A percentile compares a stretch with the other conserved stretches of the same genome.
phyloP scores from a whole-genome alignment of 2,113 vertebrate species.

The Sylvilagus bachmani region DNA sequence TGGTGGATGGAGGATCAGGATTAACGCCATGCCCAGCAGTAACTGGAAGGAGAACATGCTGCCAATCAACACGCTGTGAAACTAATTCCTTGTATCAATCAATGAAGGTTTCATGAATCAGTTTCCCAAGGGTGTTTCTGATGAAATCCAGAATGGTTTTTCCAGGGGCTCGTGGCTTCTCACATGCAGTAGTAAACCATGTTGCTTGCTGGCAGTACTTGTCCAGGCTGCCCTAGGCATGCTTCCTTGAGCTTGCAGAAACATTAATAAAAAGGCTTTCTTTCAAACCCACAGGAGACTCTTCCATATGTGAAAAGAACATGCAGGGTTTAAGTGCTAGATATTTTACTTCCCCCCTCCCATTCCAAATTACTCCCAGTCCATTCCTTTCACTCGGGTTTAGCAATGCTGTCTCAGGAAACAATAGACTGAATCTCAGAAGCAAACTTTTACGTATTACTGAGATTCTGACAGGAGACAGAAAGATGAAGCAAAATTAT shows the following conservation, averaged over 20 bases:
- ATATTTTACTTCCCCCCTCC: neutral
- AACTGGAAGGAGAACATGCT: neutral
- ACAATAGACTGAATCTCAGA: neutral
- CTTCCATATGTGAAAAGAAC: neutral
- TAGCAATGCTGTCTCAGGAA: neutral
- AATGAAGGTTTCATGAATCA: neutral
- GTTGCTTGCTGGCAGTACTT: no score
- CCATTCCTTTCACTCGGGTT: neutral
- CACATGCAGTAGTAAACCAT: neutral
- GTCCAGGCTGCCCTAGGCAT: neutral
- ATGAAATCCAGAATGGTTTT: constrained; percentile 24
- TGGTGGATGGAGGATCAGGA: neutral
- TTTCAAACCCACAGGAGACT: neutral
- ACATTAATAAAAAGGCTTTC: neutral
- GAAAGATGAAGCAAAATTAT: neutral
- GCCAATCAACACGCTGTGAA: neutral
- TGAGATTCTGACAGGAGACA: neutral
- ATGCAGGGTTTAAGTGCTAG: neutral
- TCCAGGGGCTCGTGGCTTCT: neutral
- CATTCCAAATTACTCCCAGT: neutral
- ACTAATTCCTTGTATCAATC: neutral
- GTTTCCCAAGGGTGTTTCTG: neutral
- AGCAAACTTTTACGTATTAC: neutral
- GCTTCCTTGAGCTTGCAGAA: neutral
- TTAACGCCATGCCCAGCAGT: neutral